Evolutionary conservation across 1,140 invertebrate species (phyloP).

Genomic region (Drosophila punjabiensis): DNA sequence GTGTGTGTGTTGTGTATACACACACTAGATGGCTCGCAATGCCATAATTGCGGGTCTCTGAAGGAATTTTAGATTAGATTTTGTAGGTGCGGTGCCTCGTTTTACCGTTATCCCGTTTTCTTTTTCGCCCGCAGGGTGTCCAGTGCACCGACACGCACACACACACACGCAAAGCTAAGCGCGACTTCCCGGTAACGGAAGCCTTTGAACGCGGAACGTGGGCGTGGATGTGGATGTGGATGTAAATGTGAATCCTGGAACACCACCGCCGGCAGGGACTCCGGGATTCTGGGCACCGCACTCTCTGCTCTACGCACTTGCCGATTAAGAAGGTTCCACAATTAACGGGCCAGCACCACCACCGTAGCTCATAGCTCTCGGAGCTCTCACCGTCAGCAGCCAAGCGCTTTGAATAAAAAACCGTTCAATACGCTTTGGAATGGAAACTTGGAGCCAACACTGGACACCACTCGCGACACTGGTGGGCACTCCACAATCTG

Average conservation of each 20-base stretch:
- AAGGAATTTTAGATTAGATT: conserved; percentile 54
- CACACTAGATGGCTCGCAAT: conserved; percentile 16
- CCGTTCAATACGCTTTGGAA: conserved; percentile 68
- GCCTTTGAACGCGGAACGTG: conserved; percentile 5
- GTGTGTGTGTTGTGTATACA: conserved; percentile 17
- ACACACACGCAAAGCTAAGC: not conserved
- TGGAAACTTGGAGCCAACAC: conserved; percentile 15
- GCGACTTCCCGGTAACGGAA: not conserved
- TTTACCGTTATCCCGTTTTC: conserved; percentile 14
- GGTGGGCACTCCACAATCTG: conserved; percentile 6
- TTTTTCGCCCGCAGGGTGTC: conserved; percentile 1
- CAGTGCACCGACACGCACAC: conserved; percentile 2
- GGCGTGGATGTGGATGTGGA: conserved; percentile 7
- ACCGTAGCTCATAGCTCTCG: conserved; percentile 14
- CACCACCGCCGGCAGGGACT: conserved; percentile 23
- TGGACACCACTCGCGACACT: conserved; percentile 14
- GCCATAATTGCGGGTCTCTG: conserved; percentile 33
- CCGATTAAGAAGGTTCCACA: conserved; percentile 24
- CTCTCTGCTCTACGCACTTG: conserved; percentile 14
- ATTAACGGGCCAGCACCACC: conserved; percentile 9
- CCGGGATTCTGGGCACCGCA: conserved; percentile 2
- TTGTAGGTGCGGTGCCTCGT: conserved; percentile 34
- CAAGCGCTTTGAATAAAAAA: conserved; percentile 19
- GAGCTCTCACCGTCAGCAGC: conserved; percentile 22
- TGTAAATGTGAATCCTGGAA: not conserved